A percentile compares a stretch with the other conserved stretches of the same genome.
phyloP scores from a whole-genome alignment of 2,888 invertebrate genomes.

The Cosmia pyralina region DNA sequence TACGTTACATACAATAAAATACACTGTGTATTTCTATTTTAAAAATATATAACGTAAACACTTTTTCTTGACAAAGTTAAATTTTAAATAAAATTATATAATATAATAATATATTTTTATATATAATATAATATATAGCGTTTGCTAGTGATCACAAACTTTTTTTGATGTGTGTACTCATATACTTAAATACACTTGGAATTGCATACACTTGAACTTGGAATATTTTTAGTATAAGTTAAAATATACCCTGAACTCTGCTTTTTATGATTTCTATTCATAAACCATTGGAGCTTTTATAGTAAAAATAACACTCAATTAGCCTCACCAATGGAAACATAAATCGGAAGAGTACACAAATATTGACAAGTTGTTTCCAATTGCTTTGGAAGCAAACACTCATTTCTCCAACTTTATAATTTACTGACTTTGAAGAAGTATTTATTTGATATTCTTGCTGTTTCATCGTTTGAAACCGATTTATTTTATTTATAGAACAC shows the following conservation, averaged over 20 bases:
- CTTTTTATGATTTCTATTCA: not conserved
- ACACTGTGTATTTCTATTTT: too few relatives aligned
- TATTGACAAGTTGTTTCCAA: conserved; percentile 44
- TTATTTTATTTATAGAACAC: not conserved
- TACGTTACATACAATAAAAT: too few relatives aligned
- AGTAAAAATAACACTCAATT: conserved; percentile 16
- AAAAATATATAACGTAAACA: too few relatives aligned
- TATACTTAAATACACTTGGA: too few relatives aligned
- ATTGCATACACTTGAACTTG: too few relatives aligned
- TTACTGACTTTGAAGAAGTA: conserved; percentile 39
- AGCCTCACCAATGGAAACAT: conserved; percentile 1
- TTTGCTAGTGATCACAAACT: too few relatives aligned
- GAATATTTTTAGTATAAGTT: not conserved
- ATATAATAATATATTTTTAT: too few relatives aligned
- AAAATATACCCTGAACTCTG: not conserved
- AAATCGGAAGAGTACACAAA: conserved; percentile 23
- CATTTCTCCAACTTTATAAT: conserved; percentile 28
- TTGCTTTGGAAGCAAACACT: conserved; percentile 19
- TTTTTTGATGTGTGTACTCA: too few relatives aligned
- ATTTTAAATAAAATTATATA: too few relatives aligned
- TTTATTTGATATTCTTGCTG: conserved; percentile 4
- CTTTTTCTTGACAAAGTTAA: too few relatives aligned
- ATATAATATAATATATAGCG: too few relatives aligned
- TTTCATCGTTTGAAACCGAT: not conserved
- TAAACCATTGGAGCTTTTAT: not conserved